phyloP scores from a whole-genome alignment of 2,888 invertebrate species.

The Notodonta ziczac region DNA sequence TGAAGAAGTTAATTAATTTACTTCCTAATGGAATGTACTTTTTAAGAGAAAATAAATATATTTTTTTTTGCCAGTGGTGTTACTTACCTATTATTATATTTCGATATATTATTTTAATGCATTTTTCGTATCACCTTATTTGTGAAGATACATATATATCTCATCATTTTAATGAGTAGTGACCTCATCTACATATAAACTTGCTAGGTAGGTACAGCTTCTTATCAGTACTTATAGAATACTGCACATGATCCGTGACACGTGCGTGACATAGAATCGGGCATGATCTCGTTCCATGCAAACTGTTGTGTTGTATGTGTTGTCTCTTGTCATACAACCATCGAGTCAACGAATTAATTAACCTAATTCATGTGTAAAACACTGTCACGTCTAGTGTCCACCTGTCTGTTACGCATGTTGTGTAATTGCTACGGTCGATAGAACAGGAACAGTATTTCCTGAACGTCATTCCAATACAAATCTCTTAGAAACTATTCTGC shows the following conservation, averaged over 20 bases:
- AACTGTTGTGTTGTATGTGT: conserved; percentile 11
- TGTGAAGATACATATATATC: too few species aligned
- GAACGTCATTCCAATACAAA: conserved; percentile 6
- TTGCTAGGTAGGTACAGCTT: too few species aligned
- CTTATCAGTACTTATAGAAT: not conserved
- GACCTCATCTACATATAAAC: too few species aligned
- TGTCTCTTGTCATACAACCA: conserved; percentile 9
- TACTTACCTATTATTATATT: too few species aligned
- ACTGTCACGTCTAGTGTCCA: conserved; percentile 20
- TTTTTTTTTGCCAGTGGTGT: too few species aligned
- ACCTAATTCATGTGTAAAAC: conserved; percentile 36
- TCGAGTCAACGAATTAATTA: conserved; percentile 30
- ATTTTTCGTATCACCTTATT: too few species aligned
- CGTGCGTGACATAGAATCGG: not conserved
- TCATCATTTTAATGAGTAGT: too few species aligned
- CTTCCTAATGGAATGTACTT: too few species aligned
- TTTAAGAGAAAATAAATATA: too few species aligned
- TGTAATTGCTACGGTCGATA: conserved; percentile 18
- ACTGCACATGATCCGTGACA: not conserved
- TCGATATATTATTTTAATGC: too few species aligned
- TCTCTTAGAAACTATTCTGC: conserved; percentile 17
- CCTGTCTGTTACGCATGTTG: conserved; percentile 32
- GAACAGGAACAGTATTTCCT: not conserved
- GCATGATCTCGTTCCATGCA: conserved; percentile 2
- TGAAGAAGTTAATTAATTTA: too few species aligned